Evolutionary conservation across 1,140 invertebrate genomes (phyloP).

Genomic region (Akabosia matsudoensis): DNA sequence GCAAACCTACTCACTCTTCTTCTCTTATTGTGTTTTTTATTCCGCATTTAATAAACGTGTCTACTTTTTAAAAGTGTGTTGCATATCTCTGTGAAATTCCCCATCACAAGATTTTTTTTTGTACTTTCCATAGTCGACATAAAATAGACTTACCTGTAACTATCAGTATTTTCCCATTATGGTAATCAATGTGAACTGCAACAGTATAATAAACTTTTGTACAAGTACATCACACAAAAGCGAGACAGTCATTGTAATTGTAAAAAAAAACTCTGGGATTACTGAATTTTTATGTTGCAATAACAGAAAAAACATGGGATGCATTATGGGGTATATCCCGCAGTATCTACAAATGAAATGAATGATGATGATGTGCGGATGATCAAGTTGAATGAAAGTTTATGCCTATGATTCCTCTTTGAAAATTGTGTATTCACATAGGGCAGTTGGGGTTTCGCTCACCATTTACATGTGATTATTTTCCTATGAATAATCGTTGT

Average conservation of each 20-base stretch:
- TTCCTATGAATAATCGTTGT: no score
- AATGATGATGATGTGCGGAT: neutral
- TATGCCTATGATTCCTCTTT: neutral
- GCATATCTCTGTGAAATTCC: neutral
- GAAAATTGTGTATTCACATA: neutral
- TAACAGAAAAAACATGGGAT: neutral
- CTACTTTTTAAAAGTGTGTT: no score
- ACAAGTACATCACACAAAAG: neutral
- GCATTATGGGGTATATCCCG: neutral
- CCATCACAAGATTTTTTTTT: neutral
- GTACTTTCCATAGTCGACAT: neutral
- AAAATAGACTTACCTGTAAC: conserved; percentile 7
- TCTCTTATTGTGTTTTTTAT: neutral
- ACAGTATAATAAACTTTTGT: neutral
- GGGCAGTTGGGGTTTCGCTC: neutral
- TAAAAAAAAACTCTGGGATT: conserved; percentile 12
- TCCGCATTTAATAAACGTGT: no score
- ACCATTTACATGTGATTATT: neutral
- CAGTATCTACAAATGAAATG: neutral
- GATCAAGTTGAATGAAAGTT: neutral
- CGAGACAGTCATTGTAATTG: no score
- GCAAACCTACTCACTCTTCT: neutral
- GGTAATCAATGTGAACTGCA: neutral
- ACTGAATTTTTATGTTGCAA: neutral
- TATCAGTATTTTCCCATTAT: conserved; percentile 24